Evolutionary conservation across 2,113 vertebrate genomes (phyloP).

Genomic region (Acrocephalus arundinaceus): DNA sequence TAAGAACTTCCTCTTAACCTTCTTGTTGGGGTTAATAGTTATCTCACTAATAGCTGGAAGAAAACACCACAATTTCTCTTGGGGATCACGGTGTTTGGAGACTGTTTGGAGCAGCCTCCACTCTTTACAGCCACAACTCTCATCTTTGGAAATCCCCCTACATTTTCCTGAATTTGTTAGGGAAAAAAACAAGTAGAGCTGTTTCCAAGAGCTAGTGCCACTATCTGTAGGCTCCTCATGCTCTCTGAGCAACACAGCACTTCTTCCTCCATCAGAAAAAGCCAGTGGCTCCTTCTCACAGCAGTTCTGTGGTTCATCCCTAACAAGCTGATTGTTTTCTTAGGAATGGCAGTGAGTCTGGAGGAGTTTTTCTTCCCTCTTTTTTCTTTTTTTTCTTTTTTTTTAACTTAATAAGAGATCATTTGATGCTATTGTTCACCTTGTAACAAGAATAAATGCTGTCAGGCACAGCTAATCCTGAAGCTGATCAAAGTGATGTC

Average conservation of each 20-base stretch:
- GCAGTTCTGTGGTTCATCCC: neutral
- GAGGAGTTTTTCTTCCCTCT: neutral
- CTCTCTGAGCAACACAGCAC: neutral
- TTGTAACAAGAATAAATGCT: neutral
- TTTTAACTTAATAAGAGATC: neutral
- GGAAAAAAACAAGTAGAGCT: neutral
- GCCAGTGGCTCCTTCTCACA: neutral
- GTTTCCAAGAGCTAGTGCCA: constrained; percentile 16
- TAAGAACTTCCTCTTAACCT: constrained; percentile 3
- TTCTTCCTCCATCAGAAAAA: neutral
- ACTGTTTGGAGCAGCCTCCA: neutral
- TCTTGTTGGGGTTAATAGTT: neutral
- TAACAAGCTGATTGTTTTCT: neutral
- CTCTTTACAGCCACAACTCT: neutral
- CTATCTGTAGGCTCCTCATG: neutral
- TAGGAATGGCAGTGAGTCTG: neutral
- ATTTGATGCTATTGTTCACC: neutral
- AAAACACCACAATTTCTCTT: neutral
- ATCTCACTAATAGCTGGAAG: neutral
- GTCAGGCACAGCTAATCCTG: neutral
- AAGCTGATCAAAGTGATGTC: neutral
- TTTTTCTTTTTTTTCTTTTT: neutral
- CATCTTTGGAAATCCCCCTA: neutral
- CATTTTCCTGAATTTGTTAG: neutral
- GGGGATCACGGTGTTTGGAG: neutral